Conservation (phyloP, 2,113 vertebrate genomes). For the Helogale parvula region DNA sequence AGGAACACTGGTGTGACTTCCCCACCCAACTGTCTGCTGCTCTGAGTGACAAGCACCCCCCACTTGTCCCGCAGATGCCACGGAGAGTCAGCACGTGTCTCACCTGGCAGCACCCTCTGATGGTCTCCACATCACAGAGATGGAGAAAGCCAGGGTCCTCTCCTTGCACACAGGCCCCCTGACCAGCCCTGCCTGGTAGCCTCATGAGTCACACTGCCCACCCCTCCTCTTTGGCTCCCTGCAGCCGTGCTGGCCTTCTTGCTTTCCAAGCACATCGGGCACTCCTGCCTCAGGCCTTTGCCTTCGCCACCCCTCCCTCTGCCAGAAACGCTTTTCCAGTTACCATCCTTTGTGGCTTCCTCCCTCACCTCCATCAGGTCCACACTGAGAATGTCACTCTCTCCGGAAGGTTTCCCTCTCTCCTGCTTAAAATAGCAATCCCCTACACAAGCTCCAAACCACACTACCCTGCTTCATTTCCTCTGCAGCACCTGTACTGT, state of each 20-base stretch:
- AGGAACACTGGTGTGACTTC: not conserved
- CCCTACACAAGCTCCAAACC: not conserved
- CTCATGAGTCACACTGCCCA: not conserved
- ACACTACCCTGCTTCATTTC: accelerated
- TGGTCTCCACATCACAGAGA: too few species aligned
- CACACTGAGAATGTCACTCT: not conserved
- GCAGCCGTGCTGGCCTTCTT: accelerated
- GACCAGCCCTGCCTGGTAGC: accelerated
- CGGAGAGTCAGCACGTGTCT: not conserved
- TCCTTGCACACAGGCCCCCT: accelerated
- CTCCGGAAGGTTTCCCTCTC: not conserved
- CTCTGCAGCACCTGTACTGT: not conserved
- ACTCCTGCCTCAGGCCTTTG: not conserved
- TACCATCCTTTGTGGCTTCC: not conserved
- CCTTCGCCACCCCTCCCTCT: not conserved
- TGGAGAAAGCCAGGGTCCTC: not conserved
- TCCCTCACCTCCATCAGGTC: not conserved
- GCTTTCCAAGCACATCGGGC: not conserved
- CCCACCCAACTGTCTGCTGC: not conserved
- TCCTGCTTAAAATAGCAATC: not conserved
- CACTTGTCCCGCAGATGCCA: not conserved
- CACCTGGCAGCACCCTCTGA: not conserved
- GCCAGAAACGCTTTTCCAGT: not conserved
- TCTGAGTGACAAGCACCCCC: not conserved
- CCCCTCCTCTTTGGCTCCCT: too few species aligned